Conservation (phyloP, 2,888 invertebrate species). For the Pristionchus exspectatus region DNA sequence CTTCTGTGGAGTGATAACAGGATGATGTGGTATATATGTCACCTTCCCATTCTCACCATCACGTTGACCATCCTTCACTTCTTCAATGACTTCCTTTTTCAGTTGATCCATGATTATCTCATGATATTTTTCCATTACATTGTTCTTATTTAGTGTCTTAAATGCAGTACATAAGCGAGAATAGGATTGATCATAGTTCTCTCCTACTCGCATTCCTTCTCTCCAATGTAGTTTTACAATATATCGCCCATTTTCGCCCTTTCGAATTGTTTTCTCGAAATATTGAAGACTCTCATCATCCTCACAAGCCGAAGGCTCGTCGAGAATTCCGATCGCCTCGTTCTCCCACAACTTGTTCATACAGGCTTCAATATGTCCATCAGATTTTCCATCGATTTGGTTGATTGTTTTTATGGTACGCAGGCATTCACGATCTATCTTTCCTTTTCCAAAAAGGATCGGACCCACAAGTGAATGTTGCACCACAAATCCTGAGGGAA, state of each 20-base stretch:
- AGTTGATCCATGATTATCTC: background rate
- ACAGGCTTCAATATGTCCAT: background rate
- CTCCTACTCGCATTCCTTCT: background rate
- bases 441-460: background rate
- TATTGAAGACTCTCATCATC: background rate
- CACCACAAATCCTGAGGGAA: background rate
- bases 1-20: background rate
- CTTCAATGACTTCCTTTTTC: background rate
- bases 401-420: background rate
- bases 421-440: background rate
- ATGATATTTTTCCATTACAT: background rate
- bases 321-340: background rate
- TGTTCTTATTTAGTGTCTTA: background rate
- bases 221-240: constrained; percentile 19
- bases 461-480: background rate
- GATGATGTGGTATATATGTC: background rate
- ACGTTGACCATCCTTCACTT: background rate
- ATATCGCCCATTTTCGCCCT: background rate
- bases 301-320: background rate
- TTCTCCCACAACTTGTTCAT: background rate
- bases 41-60: background rate
- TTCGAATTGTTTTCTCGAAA: background rate
- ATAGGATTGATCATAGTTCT: background rate
- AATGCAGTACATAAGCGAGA: background rate
- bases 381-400: background rate